A percentile compares a stretch with the other conserved stretches of the same genome.
phyloP scores from a whole-genome alignment of 2,113 vertebrate genomes.

The Penelope pileata region DNA sequence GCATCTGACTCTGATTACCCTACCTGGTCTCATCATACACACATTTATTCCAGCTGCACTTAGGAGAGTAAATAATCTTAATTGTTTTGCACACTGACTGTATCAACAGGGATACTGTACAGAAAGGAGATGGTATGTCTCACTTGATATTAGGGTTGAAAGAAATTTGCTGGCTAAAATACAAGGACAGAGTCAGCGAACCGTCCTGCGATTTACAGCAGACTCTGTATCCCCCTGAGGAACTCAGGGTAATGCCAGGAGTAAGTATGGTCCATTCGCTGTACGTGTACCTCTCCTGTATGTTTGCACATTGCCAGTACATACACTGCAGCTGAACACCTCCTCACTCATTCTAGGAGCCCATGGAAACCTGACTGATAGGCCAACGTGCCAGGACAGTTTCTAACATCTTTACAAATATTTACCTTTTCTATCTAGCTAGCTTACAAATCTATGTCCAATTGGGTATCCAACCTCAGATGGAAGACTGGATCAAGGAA shows the following conservation, averaged over 20 bases:
- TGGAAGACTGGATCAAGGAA: background rate
- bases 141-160: background rate
- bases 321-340: background rate
- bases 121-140: background rate
- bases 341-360: background rate
- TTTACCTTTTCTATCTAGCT: background rate
- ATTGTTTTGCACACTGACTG: background rate
- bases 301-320: background rate
- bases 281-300: background rate
- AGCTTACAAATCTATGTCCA: background rate
- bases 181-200: background rate
- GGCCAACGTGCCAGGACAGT: background rate
- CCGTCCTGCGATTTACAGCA: background rate
- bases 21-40: background rate
- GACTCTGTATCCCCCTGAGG: too few species aligned
- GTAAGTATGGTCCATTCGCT: background rate
- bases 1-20: background rate
- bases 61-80: background rate
- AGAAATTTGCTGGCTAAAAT: background rate
- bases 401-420: background rate
- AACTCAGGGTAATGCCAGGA: background rate
- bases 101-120: background rate
- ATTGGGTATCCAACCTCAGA: background rate
- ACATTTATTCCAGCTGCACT: background rate
- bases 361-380: background rate